phyloP scores from a whole-genome alignment of 2,888 invertebrate genomes.

The Junonia oenone region DNA sequence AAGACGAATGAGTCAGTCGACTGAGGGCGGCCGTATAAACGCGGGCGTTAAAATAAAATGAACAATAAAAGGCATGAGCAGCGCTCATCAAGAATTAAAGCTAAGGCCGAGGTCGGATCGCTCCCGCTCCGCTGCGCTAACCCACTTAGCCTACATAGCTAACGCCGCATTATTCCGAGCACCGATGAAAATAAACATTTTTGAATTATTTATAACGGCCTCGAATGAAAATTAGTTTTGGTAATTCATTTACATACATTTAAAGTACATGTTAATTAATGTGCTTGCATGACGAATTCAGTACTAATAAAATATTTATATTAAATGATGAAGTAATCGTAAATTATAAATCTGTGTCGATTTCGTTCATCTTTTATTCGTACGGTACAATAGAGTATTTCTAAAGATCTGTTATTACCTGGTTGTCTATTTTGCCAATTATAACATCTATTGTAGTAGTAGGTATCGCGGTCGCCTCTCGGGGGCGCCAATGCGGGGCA shows the following conservation, averaged over 20 bases:
- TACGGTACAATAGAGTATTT: background rate
- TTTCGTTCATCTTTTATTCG: background rate
- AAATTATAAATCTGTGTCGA: too few species aligned
- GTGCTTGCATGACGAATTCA: too few species aligned
- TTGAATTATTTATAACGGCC: background rate
- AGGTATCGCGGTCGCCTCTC: background rate
- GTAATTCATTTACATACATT: too few species aligned
- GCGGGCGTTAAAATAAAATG: background rate
- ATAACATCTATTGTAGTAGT: background rate
- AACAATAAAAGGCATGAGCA: background rate
- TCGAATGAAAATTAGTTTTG: background rate
- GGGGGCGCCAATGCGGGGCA: background rate
- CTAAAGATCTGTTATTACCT: background rate
- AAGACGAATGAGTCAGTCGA: background rate
- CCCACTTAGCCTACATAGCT: background rate
- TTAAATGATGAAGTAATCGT: too few species aligned
- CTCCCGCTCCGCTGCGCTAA: background rate
- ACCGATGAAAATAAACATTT: background rate
- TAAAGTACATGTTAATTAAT: too few species aligned
- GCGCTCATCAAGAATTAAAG: conserved; percentile 4
- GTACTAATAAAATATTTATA: too few species aligned
- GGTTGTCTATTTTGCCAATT: background rate
- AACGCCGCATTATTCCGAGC: background rate
- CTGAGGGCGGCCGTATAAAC: background rate
- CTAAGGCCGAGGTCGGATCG: background rate